Evolutionary conservation across 2,113 vertebrate species (phyloP).

Genomic region (Corythornis madagascariensis): DNA sequence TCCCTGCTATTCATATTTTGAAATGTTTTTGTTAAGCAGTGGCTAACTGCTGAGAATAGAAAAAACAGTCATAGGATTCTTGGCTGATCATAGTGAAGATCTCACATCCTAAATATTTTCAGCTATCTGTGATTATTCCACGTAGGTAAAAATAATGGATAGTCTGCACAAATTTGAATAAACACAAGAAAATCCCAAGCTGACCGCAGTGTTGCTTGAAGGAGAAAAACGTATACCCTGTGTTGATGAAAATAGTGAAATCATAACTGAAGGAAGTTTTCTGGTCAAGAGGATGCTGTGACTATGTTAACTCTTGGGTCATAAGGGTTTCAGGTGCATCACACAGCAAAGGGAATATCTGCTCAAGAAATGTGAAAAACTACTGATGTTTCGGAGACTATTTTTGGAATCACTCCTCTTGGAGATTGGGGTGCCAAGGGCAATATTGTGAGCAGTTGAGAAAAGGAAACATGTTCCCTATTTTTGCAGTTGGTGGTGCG

Average conservation of each 20-base stretch:
- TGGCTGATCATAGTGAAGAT: not conserved
- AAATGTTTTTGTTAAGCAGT: too few relatives aligned
- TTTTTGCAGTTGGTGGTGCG: conserved; percentile 18
- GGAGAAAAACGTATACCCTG: not conserved
- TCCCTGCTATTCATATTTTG: too few relatives aligned
- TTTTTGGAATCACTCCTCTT: not conserved
- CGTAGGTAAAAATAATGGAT: conserved; percentile 9
- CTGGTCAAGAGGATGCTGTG: not conserved
- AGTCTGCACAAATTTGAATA: not conserved
- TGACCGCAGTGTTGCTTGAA: not conserved
- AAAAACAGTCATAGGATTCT: too few relatives aligned
- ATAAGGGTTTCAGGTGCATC: not conserved
- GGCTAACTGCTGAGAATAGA: too few relatives aligned
- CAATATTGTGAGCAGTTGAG: conserved; percentile 34
- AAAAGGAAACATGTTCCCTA: conserved; percentile 4
- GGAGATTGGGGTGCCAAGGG: not conserved
- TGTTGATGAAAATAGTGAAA: not conserved
- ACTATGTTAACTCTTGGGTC: fast-evolving
- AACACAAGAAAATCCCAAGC: not conserved
- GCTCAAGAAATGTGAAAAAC: not conserved
- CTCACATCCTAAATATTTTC: conserved; percentile 33
- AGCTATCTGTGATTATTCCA: conserved; percentile 24
- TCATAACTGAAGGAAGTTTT: not conserved
- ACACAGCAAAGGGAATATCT: not conserved
- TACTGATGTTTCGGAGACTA: not conserved